phyloP scores from a whole-genome alignment of 2,113 vertebrate species.

The Spermophilus dauricus region DNA sequence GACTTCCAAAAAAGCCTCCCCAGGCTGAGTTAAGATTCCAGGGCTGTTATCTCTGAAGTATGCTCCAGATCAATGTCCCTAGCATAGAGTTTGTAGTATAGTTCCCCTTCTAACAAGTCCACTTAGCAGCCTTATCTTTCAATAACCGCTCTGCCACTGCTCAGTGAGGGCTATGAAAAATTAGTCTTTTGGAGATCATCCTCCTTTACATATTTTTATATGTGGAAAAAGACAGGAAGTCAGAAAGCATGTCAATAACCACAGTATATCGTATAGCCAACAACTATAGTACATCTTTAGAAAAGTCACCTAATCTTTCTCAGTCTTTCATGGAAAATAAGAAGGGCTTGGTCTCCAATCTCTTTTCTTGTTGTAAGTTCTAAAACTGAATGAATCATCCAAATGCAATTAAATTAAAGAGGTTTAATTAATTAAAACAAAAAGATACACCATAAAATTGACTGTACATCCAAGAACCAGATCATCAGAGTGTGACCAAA shows the following conservation, averaged over 20 bases:
- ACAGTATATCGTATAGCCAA: background rate
- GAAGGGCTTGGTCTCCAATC: background rate
- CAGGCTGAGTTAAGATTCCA: background rate
- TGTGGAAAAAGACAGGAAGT: background rate
- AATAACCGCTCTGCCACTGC: background rate
- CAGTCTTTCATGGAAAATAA: constrained; percentile 36
- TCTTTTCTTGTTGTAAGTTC: constrained; percentile 4
- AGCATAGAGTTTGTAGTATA: background rate
- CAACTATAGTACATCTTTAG: background rate
- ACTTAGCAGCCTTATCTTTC: background rate
- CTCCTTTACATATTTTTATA: background rate
- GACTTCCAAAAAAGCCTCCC: background rate
- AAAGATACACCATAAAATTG: background rate
- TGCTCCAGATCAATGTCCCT: background rate
- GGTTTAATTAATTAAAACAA: background rate
- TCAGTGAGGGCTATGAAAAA: background rate
- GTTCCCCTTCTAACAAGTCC: background rate
- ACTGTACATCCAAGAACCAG: background rate
- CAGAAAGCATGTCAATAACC: background rate
- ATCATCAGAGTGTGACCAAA: background rate
- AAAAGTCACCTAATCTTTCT: background rate
- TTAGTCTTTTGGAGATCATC: background rate
- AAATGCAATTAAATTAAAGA: background rate
- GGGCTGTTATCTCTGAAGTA: background rate
- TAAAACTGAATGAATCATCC: background rate